phyloP scores from a whole-genome alignment of 2,888 invertebrate genomes.

The Limnephilus rhombicus region DNA sequence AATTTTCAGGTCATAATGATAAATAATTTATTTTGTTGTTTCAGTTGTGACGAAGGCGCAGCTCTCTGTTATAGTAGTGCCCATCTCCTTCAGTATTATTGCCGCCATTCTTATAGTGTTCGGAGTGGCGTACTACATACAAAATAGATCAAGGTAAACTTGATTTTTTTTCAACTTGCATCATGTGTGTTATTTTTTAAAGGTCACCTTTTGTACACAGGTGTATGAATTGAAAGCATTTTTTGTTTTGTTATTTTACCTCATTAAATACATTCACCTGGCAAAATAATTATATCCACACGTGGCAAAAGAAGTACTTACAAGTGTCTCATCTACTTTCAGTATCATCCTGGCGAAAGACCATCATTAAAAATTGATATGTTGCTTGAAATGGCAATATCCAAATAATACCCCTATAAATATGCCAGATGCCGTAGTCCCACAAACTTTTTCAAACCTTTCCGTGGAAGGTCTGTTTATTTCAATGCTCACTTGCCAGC shows the following conservation, averaged over 20 bases:
- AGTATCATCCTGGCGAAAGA: too few relatives aligned
- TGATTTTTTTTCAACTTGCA: neutral
- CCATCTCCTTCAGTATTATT: constrained; percentile 88
- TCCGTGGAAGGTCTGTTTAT: too few relatives aligned
- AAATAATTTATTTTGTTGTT: constrained; percentile 68
- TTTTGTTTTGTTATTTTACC: neutral
- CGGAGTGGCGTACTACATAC: constrained; percentile 91
- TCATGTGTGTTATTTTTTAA: neutral
- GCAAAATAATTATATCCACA: too few relatives aligned
- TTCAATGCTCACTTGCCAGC: too few relatives aligned
- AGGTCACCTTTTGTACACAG: neutral
- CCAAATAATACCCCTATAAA: too few relatives aligned
- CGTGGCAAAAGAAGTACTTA: too few relatives aligned
- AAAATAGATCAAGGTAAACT: constrained; percentile 85
- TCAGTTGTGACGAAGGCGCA: constrained; percentile 88
- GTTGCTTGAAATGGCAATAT: too few relatives aligned
- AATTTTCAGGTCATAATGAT: too few relatives aligned
- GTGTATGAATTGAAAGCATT: neutral
- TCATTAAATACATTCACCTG: neutral
- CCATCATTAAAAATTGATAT: too few relatives aligned
- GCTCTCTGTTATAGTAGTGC: constrained; percentile 92
- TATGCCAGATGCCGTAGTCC: too few relatives aligned
- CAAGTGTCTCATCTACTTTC: too few relatives aligned
- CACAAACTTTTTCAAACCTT: too few relatives aligned
- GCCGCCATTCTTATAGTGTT: constrained; percentile 91